Base-by-base conservation (phyloP, 2,888 invertebrate genomes). In the Hypomecis atomaria region DNA sequence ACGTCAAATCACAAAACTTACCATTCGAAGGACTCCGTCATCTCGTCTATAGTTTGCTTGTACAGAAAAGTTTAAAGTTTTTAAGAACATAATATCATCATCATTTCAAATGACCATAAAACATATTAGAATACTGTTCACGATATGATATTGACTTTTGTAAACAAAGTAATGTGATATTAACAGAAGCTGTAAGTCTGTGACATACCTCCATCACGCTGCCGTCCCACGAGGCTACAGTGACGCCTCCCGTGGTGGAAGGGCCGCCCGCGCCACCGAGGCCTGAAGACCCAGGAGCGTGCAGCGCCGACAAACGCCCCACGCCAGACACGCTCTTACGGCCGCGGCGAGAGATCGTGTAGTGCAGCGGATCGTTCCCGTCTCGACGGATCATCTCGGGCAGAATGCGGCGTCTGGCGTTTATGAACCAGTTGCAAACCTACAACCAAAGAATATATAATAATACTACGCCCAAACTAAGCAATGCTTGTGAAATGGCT, bases 381-480 rank as follows among this genome's bases (percentile, higher is more conserved):
- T 98, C 98, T 52, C 97, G 95, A 2, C 98, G 94, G 57, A 98
- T 98, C 95, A 98, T 98, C 83, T 98, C 98, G 0, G 98, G 98
- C 40, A 98, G 90, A 77, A 98, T 97, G 65, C 98, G 94, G 4
- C 98, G 95, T 6, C 98, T 95, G 0, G 98, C 98, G 86, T 98
- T 98, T 66, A 98, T 98, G 81, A 98, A 98, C 98, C 98, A 98
- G 87, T 98, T 98, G 92, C 98, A 98, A 2, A 23, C 23, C 23
- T 23, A 23, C 23, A 23, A 23, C 23, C n/a, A n/a, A n/a, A n/a
- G n/a, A n/a, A n/a, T n/a, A n/a, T n/a, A n/a, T n/a, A n/a, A n/a
- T n/a, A n/a, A n/a, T n/a, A n/a, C n/a, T n/a, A n/a, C n/a, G n/a
- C n/a, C n/a, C n/a, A n/a, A n/a, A n/a, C n/a, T n/a, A n/a, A n/a